phyloP scores from a whole-genome alignment of 2,113 vertebrate species.

The Urocynchramus pylzowi region DNA sequence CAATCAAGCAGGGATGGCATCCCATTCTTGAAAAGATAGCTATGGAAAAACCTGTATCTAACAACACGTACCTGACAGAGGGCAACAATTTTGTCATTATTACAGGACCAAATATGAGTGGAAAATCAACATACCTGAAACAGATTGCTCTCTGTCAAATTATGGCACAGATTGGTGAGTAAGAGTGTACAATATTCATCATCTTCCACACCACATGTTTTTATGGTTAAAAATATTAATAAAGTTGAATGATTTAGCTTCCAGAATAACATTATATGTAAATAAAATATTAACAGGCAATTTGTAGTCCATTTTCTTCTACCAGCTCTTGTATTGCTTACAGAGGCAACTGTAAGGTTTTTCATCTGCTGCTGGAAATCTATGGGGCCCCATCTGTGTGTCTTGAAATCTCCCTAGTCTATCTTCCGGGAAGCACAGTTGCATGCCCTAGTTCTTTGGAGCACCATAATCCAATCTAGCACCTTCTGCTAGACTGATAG shows the following conservation, averaged over 20 bases:
- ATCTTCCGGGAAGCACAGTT: not conserved
- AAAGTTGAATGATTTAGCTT: not conserved
- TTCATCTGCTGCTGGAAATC: not conserved
- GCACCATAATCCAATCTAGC: not conserved
- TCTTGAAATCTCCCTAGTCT: not conserved
- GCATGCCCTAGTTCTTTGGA: not conserved
- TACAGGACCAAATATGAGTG: conserved; percentile 98
- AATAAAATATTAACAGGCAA: not conserved
- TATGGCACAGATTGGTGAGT: conserved; percentile 95
- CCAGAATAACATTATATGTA: not conserved
- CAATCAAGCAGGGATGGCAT: conserved; percentile 92
- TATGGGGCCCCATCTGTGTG: accelerated
- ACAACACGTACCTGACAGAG: conserved; percentile 89
- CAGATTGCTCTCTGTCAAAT: conserved; percentile 96
- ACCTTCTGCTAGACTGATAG: not conserved
- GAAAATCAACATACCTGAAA: conserved; percentile 96
- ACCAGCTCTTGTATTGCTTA: not conserved
- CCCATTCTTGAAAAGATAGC: conserved; percentile 92
- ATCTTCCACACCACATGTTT: not conserved
- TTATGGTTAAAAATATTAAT: not conserved
- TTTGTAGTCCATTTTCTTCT: not conserved
- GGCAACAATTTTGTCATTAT: conserved; percentile 93
- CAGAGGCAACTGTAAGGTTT: not conserved
- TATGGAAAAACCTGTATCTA: conserved; percentile 85
- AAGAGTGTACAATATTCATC: not conserved